Conservation (phyloP, 2,113 vertebrate species). For the Seriola dumerili region DNA sequence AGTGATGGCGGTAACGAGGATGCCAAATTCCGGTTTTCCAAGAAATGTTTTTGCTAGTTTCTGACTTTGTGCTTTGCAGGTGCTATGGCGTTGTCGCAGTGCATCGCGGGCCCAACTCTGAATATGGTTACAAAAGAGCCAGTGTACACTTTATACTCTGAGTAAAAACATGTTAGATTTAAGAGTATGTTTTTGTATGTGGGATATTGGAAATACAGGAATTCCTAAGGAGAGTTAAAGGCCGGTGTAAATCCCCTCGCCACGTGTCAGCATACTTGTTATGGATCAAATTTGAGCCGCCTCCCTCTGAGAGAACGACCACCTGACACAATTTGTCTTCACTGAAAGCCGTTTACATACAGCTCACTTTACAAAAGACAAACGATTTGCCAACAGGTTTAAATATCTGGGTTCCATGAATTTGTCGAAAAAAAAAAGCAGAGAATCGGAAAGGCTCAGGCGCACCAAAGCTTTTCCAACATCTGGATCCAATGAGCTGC, state of each 20-base stretch:
- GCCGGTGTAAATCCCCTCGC: neutral
- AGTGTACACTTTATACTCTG: neutral
- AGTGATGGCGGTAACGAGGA: constrained; percentile 15
- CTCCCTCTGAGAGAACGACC: constrained; percentile 19
- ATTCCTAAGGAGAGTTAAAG: constrained; percentile 26
- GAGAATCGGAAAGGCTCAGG: constrained; percentile 18
- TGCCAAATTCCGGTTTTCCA: constrained; percentile 53
- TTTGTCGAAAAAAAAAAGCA: constrained; percentile 23
- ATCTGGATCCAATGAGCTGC: constrained; percentile 71
- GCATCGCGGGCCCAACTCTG: neutral
- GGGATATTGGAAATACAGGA: neutral
- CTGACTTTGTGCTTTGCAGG: constrained; percentile 38
- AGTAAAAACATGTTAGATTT: constrained; percentile 7
- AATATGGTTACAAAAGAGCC: constrained; percentile 4
- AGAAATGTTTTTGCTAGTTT: constrained; percentile 70
- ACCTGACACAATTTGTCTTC: constrained; percentile 34
- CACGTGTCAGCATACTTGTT: neutral
- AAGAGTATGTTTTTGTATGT: constrained; percentile 1
- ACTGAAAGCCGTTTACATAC: neutral
- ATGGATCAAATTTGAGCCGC: neutral
- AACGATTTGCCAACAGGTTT: constrained; percentile 43
- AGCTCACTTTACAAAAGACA: constrained; percentile 38
- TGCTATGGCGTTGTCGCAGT: constrained; percentile 7
- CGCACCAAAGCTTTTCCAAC: constrained; percentile 54
- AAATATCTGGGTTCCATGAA: constrained; percentile 36